These are phyloP conservation scores for Esox lucius DNA, from an alignment of 2,797 vertebrate genomes.

Conservation along the genomic window DNA sequence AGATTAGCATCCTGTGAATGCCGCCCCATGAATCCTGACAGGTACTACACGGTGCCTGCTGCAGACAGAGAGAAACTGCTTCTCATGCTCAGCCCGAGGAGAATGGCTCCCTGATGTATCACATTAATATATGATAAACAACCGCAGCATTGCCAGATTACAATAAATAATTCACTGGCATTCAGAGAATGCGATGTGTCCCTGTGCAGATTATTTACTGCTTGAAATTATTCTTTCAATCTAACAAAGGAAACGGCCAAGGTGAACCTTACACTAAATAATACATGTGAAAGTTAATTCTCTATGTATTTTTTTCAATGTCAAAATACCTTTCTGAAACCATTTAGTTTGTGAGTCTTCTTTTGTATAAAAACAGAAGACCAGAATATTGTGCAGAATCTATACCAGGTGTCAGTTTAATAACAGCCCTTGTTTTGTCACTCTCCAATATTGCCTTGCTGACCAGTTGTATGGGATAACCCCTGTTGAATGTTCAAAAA, in stretches of 20 bases:
- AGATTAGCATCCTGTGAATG: constrained; percentile 71
- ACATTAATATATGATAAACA: constrained; percentile 84
- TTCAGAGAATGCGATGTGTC: constrained; percentile 74
- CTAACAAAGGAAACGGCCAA: constrained; percentile 67
- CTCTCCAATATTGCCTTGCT: not conserved
- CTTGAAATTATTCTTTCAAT: constrained; percentile 76
- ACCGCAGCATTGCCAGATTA: constrained; percentile 78
- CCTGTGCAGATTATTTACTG: constrained; percentile 76
- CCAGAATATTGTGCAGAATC: not conserved
- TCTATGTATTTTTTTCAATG: constrained; percentile 41
- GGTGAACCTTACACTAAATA: constrained; percentile 69
- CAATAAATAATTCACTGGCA: constrained; percentile 81
- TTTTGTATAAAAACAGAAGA: constrained; percentile 10
- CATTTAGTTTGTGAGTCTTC: constrained; percentile 30
- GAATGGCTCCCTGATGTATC: constrained; percentile 79
- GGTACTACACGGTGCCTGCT: constrained; percentile 62
- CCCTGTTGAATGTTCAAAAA: not conserved
- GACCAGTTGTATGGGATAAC: not conserved
- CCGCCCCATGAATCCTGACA: constrained; percentile 71
- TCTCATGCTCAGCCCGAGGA: constrained; percentile 66
- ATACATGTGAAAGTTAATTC: constrained; percentile 65
- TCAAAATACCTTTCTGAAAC: not conserved
- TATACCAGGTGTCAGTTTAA: not conserved
- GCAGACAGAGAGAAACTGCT: constrained; percentile 64
- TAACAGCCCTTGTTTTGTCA: not conserved